Percentiles rank a stretch among this genome's conserved stretches.
These are phyloP conservation scores for Lethenteron reissneri DNA, from an alignment of 2,113 vertebrate genomes.

Conservation along the genomic window DNA sequence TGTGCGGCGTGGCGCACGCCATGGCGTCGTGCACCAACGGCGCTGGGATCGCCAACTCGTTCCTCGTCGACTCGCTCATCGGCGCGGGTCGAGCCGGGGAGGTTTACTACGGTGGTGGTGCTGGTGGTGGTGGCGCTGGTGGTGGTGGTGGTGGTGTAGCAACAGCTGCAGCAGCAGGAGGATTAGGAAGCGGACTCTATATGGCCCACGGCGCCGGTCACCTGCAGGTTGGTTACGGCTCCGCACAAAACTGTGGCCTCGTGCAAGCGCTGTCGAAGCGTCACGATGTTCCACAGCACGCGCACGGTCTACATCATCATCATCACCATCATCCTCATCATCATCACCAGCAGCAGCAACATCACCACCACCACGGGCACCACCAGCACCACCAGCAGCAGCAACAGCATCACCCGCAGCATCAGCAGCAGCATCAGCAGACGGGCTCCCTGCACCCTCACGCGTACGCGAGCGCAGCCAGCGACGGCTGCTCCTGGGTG, in stretches of 20 bases:
- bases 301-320: constrained; percentile 27
- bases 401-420: background rate
- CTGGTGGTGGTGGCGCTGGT: constrained; percentile 1
- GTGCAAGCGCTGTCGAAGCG: constrained; percentile 74
- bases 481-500: constrained; percentile 21
- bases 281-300: constrained; percentile 44
- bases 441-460: constrained; percentile 33
- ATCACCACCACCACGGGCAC: background rate
- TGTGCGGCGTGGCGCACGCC: constrained; percentile 31
- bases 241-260: constrained; percentile 58
- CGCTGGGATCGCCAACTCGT: constrained; percentile 70
- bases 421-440: background rate
- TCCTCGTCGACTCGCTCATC: constrained; percentile 94
- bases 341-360: no score
- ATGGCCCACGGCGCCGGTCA: constrained; percentile 60
- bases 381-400: background rate
- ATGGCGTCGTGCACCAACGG: constrained; percentile 98
- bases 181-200: constrained; percentile 25
- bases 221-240: constrained; percentile 38
- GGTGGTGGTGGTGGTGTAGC: constrained; percentile 43
- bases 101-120: constrained; percentile 25
- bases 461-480: constrained; percentile 70
- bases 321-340: no score
- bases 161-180: constrained; percentile 24
- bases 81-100: constrained; percentile 57